Percentiles rank a stretch among this genome's conserved stretches.
Conservation (phyloP, 2,113 vertebrate species). For the Muntiacus reevesi region DNA sequence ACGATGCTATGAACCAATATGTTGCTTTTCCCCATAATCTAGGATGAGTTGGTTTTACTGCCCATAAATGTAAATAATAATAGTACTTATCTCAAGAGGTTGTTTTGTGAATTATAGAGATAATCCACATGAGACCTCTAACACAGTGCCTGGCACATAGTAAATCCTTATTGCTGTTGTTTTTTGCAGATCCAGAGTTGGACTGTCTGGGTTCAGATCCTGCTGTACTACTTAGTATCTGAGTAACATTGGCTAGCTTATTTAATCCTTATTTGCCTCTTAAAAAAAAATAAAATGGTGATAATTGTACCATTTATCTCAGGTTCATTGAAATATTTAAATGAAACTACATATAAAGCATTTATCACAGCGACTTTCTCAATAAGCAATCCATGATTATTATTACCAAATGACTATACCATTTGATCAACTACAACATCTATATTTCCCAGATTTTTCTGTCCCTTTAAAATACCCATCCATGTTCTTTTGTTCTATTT, state of each 20-base stretch:
- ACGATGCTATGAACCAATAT: not conserved
- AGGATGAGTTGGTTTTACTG: not conserved
- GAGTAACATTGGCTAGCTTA: not conserved
- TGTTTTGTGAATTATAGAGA: not conserved
- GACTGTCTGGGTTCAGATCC: not conserved
- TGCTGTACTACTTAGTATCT: not conserved
- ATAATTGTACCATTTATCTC: not conserved
- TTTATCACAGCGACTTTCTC: not conserved
- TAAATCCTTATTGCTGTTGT: not conserved
- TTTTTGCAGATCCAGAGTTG: not conserved
- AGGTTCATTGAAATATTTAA: not conserved
- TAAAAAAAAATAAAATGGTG: not conserved
- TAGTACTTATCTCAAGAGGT: not conserved
- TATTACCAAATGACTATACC: not conserved
- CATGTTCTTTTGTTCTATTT: not conserved
- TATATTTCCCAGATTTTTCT: not conserved
- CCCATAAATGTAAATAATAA: not conserved
- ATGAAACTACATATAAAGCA: not conserved
- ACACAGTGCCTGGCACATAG: not conserved
- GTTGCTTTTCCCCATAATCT: not conserved
- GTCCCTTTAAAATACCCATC: not conserved
- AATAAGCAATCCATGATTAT: not conserved
- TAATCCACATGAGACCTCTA: not conserved
- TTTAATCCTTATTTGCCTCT: not conserved
- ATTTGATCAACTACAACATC: not conserved